phyloP scores from a whole-genome alignment of 2,797 vertebrate species.

The Myoxocephalus aenaeus region DNA sequence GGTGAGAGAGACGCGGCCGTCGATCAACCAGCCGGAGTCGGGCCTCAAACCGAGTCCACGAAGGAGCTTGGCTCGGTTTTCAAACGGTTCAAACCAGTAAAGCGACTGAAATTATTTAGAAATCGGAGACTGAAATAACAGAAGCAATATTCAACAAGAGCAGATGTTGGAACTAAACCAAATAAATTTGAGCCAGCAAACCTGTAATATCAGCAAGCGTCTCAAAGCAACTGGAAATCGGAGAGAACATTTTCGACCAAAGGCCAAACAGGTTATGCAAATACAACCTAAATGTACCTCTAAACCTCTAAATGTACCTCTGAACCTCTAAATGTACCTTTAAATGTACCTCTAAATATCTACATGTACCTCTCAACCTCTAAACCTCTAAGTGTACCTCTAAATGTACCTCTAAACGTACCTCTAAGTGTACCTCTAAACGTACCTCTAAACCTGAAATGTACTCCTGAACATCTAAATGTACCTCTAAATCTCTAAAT shows the following conservation, averaged over 20 bases:
- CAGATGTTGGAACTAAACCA: neutral
- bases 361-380: too few species aligned
- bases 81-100: neutral
- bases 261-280: neutral
- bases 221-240: neutral
- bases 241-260: neutral
- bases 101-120: neutral
- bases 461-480: too few species aligned
- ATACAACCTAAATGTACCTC: neutral
- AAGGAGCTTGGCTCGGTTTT: neutral
- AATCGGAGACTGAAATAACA: neutral
- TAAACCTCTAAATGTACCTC: too few species aligned
- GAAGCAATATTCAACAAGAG: neutral
- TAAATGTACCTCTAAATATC: too few species aligned
- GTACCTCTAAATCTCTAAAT: too few species aligned
- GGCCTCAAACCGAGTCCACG: neutral
- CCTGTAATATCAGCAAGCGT: neutral
- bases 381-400: too few species aligned
- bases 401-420: too few species aligned
- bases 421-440: too few species aligned
- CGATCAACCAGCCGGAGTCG: neutral
- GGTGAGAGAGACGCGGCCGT: constrained; percentile 8
- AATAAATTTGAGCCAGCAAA: neutral
- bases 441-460: too few species aligned
- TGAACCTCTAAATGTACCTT: too few species aligned